Evolutionary conservation across 1,140 invertebrate species (phyloP), one percentile per base, ranked within the genome.

Genomic region (Drosophila mojavensis): DNA sequence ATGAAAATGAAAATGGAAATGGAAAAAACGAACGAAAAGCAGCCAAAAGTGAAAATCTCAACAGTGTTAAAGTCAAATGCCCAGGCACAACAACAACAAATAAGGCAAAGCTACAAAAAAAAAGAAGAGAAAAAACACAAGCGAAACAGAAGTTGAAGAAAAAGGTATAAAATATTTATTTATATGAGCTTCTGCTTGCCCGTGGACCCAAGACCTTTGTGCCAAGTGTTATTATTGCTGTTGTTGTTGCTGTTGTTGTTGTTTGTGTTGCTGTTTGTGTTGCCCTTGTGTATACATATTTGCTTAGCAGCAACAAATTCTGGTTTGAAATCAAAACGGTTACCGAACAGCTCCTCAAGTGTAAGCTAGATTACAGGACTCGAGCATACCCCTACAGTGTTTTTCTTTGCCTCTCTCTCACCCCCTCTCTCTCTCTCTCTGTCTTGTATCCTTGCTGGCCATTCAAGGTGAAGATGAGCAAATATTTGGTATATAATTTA

Each of bases 121-220:
- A 36, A 5, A 9, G 33, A 17, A 2, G n/a, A 51, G 65, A 65
- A 36, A 5, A 9, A 45, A 17, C 28, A 28, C 11, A 51, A 24
- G 28, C 26, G 43, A 45, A 47, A 47, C 43, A 9, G 43, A 47
- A 55, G 53, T 11, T 4, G 53, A 55, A 39, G 56, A 81, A 81
- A 86, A 88, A 84, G 83, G 81, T 83, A 86, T 86, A 75, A 86
- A 88, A 81, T 86, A 86, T 86, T 86, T 86, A 86, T 86, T 86
- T 86, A 86, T 86, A 86, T 86, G 76, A 83, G 76, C 76, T 82
- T 82, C 79, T 85, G 41, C 15, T 41, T 86, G 79, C 71, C 79
- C 63, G 59, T 66, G 79, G 70, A 78, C 83, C 83, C 73, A 64
- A 77, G 75, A 64, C 65, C 71, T 79, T 70, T 66, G 61, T 66